These are phyloP conservation scores for Lasaia peninsularis DNA, from an alignment of 1,140 invertebrate species.

Conservation along the genomic window DNA sequence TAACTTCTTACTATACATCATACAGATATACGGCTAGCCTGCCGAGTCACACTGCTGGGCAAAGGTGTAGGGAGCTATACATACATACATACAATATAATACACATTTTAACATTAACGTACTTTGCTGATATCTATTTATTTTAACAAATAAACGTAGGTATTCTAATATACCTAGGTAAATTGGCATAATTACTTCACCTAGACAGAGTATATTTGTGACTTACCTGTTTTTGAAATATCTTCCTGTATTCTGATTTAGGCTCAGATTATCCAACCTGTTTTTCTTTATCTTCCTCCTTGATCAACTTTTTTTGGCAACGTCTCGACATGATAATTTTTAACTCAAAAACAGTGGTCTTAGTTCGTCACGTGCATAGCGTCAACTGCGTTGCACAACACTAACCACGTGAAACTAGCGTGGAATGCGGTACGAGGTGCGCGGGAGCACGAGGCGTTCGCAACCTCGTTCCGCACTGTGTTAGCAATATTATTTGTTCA, in stretches of 20 bases:
- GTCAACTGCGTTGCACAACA: slow-evolving; percentile 4
- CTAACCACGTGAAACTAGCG: slow-evolving; percentile 27
- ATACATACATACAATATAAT: no score
- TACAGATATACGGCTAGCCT: no score
- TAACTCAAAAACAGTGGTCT: slow-evolving; percentile 1
- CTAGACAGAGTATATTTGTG: slow-evolving; percentile 17
- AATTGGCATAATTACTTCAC: slow-evolving; percentile 22
- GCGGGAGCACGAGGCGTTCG: slow-evolving; percentile 25
- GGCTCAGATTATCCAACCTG: background rate
- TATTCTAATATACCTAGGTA: no score
- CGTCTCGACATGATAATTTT: slow-evolving; percentile 19
- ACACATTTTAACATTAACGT: no score
- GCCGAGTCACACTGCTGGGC: no score
- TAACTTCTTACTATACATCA: no score
- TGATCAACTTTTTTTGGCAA: slow-evolving; percentile 25
- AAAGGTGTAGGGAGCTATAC: no score
- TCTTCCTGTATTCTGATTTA: no score
- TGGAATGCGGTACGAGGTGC: slow-evolving; percentile 25
- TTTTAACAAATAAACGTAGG: no score
- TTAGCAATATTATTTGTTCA: no score
- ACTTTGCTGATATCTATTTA: no score
- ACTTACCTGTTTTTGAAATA: slow-evolving; percentile 20
- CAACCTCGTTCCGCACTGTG: slow-evolving; percentile 19
- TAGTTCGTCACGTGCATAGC: slow-evolving; percentile 1
- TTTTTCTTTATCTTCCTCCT: slow-evolving; percentile 15